phyloP scores from a whole-genome alignment of 2,797 vertebrate species.

The Tapirus indicus region DNA sequence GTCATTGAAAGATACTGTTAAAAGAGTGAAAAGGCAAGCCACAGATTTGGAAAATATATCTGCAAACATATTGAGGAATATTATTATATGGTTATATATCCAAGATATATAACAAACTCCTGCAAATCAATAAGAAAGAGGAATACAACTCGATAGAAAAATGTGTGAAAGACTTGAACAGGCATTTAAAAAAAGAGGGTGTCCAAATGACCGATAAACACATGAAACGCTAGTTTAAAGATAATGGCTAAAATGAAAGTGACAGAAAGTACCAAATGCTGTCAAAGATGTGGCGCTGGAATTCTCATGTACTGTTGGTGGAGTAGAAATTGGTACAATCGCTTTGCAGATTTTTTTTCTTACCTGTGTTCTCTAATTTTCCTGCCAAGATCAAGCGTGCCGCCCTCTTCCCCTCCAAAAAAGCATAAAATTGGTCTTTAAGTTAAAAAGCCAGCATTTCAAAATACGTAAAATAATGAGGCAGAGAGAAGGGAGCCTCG shows the following conservation, averaged over 20 bases:
- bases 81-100: background rate
- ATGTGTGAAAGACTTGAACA: background rate
- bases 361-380: background rate
- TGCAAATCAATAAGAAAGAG: background rate
- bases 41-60: conserved; percentile 10
- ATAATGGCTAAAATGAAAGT: background rate
- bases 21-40: background rate
- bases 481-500: background rate
- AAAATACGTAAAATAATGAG: conserved; percentile 71
- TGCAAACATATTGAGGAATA: background rate
- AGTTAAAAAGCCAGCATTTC: conserved; percentile 66
- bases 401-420: background rate
- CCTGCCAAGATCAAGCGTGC: background rate
- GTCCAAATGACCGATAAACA: background rate
- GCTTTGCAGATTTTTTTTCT: background rate
- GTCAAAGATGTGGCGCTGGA: background rate
- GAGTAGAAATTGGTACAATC: background rate
- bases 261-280: background rate
- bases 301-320: fast-evolving
- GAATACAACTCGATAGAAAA: background rate
- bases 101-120: background rate
- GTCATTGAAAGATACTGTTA: background rate
- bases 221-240: background rate
- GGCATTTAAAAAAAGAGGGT: background rate
- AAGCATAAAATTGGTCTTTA: conserved; percentile 40